Evolutionary conservation across 2,888 invertebrate genomes (phyloP).

Genomic region (Netelia inedita): DNA sequence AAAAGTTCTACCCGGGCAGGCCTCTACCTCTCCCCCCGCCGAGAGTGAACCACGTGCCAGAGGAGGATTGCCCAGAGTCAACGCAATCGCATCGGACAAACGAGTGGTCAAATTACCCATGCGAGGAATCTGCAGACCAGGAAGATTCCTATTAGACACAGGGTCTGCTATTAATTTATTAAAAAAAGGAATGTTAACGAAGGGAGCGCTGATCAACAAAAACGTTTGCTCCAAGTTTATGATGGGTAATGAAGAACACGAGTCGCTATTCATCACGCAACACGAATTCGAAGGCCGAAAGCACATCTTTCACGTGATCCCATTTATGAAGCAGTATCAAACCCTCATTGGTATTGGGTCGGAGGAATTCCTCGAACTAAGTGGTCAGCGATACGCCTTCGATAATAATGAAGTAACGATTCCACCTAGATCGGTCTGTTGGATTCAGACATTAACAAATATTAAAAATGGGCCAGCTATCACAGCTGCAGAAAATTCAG

Average conservation of each 20-base stretch:
- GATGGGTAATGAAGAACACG: conserved; percentile 16
- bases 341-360: conserved; percentile 16
- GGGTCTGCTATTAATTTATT: no score
- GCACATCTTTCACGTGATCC: no score
- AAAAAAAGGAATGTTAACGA: no score
- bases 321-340: conserved; percentile 36
- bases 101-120: conserved; percentile 35
- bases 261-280: conserved; percentile 2
- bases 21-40: no score
- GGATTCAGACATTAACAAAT: no score
- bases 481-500: conserved; percentile 21
- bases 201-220: no score
- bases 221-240: not conserved
- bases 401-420: no score
- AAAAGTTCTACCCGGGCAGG: not conserved
- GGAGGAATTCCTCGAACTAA: no score
- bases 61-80: not conserved
- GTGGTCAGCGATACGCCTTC: no score
- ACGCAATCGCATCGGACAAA: conserved; percentile 14
- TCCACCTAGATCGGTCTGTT: no score
- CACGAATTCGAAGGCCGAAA: no score
- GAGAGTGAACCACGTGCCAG: not conserved
- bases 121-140: not conserved
- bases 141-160: no score
- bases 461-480: not conserved